phyloP scores from a whole-genome alignment of 2,797 vertebrate species.

The Jordanella pulchra region DNA sequence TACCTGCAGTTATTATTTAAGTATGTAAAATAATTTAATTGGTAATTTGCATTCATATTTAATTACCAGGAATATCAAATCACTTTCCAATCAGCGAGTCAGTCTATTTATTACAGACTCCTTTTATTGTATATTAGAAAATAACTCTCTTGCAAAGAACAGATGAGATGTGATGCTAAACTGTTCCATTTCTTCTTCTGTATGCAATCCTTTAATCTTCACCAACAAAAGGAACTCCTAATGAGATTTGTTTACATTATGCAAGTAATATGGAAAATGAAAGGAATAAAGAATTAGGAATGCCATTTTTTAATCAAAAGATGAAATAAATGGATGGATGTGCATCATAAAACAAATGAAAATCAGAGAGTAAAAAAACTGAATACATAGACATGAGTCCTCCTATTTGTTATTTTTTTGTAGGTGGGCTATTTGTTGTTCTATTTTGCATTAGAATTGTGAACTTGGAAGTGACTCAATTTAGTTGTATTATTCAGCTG shows the following conservation, averaged over 20 bases:
- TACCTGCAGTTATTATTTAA: constrained; percentile 52
- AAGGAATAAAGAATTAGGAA: not conserved
- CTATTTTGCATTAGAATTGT: not conserved
- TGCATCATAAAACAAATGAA: not conserved
- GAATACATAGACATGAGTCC: not conserved
- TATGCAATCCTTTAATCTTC: not conserved
- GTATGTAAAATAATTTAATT: constrained; percentile 71
- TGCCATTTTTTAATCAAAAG: not conserved
- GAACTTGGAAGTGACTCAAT: not conserved
- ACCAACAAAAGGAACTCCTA: not conserved
- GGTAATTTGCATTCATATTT: constrained; percentile 60
- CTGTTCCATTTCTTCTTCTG: constrained; percentile 2
- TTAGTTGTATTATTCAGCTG: not conserved
- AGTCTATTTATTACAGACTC: constrained; percentile 45
- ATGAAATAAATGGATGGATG: not conserved
- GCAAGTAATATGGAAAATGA: not conserved
- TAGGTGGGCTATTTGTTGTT: not conserved
- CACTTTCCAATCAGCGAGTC: constrained; percentile 50
- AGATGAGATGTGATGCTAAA: constrained; percentile 9
- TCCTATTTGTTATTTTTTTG: not conserved
- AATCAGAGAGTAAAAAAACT: not conserved
- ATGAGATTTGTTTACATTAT: not conserved
- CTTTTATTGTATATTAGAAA: constrained; percentile 61
- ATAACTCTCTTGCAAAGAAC: constrained; percentile 21
- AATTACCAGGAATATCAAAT: constrained; percentile 60